Evolutionary conservation across 2,888 invertebrate genomes (phyloP), one percentile per base, ranked within the genome.

Genomic region (Orthosia gothica): DNA sequence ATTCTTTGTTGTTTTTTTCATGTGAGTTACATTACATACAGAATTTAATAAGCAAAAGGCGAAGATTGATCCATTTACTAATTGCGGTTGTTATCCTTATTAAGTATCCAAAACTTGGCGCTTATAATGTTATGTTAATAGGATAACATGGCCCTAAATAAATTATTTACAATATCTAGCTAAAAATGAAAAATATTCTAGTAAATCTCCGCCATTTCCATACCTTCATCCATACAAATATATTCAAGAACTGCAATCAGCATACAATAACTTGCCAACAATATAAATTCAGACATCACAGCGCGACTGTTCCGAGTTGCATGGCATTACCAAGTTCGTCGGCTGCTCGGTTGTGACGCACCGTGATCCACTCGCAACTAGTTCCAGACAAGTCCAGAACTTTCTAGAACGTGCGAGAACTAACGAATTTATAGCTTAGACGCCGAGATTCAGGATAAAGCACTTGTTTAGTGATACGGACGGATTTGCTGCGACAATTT

Each of bases 311-410:
- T 73, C 63, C 68, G 61, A 67, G 67, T 69, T 74, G 74, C 83
- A 79, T 85, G 65, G 79, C 85, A 83, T 85, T 87, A 84, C 66
- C 77, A 76, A 85, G 70, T 82, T 82, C 50, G 61, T 79, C 79
- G 61, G 54, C 26, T 54, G 47, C 52, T n/a, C 74, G 61, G 45
- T 59, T n/a, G 78, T 61, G 76, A 73, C 80, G 83, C 78, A 69
- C 57, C 70, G 76, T 75, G 87, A 86, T 84, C 84, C 84, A 73
- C 66, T 78, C 72, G 69, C 70, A 78, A 81, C 84, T 81, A 83
- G 75, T 85, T 75, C 59, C 55, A 62, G 61, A 62, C 72, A 64
- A 81, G 54, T 65, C 63, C 32, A 49, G 65, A 78, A 78, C 66
- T 83, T 81, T 74, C 65, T 52, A 66, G 80, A 72, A 76, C 86